Base-by-base conservation (phyloP, 2,888 invertebrate species). In the Acholoe squamosa region DNA sequence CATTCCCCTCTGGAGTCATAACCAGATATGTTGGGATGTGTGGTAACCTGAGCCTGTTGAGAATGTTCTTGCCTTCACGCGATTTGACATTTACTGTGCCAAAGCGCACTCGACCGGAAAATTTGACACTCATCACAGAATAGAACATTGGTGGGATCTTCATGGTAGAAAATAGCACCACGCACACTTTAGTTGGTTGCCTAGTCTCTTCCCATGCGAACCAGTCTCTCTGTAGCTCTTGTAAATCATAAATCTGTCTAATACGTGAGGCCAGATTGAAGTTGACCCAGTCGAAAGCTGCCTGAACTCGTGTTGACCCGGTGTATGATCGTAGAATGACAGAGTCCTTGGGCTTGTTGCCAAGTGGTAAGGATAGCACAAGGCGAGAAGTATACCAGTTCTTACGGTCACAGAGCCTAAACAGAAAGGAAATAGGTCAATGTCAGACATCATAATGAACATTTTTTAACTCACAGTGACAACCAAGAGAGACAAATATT, bases 91-190 rank as follows among this genome's bases (percentile, higher is more conserved):
- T 92, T 16, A 95, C 93, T 16, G 93, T 92, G 22, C 96, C 96
- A 94, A 96, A 96, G 91, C 95, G 95, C 1, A 96, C 96, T 25
- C 96, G 94, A n/a, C 96, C 96, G 61, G 96, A 96, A 94, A 96
- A 96, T 92, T 96, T 96, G 0, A 96, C 96, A 91, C 96, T 96
- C 12, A 96, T 94, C 0, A 96, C 96, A n/a, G 96, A 96, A 90
- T 96, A 94, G 93, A 96, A 96, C 91, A 96, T 94, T 0, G 96
- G 96, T 7, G 96, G 95, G 89, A 95, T 95, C 7, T 95, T 91
- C 33, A 96, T 93, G 56, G 95, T 94, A 14, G 96, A 96, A 77
- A 96, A 94, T n/a, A 96, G 94, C 19, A 96, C 93, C 10, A 96
- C 95, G 90, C 95, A 94, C 0, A 96, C 93, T 51, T 90, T 91